Conservation (phyloP, 2,797 vertebrate genomes). For the Euphonia xanthogaster region DNA sequence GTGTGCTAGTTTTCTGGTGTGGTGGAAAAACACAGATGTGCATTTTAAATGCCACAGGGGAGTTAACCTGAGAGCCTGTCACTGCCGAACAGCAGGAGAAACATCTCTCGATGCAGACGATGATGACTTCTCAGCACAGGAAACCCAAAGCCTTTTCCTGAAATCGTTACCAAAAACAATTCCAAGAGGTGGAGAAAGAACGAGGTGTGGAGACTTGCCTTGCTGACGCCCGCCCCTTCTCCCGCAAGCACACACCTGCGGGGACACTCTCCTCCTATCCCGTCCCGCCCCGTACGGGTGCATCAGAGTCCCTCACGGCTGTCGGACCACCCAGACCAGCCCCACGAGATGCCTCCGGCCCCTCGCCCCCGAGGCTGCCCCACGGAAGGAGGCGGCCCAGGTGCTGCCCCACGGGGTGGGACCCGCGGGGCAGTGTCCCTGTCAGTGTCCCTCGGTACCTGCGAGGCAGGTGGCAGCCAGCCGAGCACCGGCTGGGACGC, state of each 20-base stretch:
- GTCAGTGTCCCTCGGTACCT: neutral
- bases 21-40: constrained; percentile 9
- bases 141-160: neutral
- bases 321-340: neutral
- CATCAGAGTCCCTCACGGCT: neutral
- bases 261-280: neutral
- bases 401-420: neutral
- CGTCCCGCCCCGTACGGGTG: rapidly evolving
- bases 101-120: neutral
- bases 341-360: neutral
- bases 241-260: rapidly evolving
- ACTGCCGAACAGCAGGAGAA: neutral
- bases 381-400: neutral
- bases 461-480: neutral
- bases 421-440: neutral
- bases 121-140: neutral
- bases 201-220: neutral
- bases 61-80: neutral
- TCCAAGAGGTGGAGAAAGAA: neutral
- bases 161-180: neutral
- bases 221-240: neutral
- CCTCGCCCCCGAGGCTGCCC: neutral
- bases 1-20: neutral
- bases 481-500: neutral
- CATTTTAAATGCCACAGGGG: neutral